These are phyloP conservation scores for Crotalus horridus DNA, from an alignment of 2,113 vertebrate genomes.

Conservation along the genomic window DNA sequence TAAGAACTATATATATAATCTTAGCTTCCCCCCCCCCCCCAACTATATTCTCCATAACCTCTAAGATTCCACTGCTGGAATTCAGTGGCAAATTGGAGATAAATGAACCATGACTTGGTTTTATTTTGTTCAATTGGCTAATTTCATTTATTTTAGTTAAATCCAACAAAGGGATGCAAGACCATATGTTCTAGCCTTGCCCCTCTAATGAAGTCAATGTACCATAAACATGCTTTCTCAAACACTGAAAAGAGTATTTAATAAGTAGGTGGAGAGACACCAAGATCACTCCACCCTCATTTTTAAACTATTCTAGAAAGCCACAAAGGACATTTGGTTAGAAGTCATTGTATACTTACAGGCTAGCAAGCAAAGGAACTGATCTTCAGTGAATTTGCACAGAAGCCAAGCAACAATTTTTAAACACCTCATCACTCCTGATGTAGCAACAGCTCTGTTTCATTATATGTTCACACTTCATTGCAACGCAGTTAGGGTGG, in stretches of 20 bases:
- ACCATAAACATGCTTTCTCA: background rate
- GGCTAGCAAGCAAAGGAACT: background rate
- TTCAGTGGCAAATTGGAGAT: background rate
- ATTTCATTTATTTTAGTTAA: background rate
- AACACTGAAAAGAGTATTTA: background rate
- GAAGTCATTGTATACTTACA: background rate
- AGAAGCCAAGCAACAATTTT: background rate
- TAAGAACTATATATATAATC: background rate
- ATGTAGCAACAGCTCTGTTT: background rate
- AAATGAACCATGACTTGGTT: background rate
- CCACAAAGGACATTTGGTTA: background rate
- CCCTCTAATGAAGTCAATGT: background rate
- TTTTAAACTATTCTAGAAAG: background rate
- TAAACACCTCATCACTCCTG: background rate
- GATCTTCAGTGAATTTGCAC: background rate
- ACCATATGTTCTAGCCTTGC: background rate
- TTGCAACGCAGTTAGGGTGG: background rate
- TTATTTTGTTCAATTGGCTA: background rate
- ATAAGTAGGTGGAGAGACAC: background rate
- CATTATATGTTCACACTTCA: slow-evolving; percentile 1
- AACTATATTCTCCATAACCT: background rate
- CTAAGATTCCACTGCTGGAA: background rate
- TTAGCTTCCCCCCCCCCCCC: rapidly evolving
- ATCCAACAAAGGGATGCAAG: background rate
- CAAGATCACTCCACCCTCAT: background rate